Evolutionary conservation across 2,113 vertebrate genomes (phyloP), one percentile per base, ranked within the genome.

Genomic region (Xiphophorus maculatus): DNA sequence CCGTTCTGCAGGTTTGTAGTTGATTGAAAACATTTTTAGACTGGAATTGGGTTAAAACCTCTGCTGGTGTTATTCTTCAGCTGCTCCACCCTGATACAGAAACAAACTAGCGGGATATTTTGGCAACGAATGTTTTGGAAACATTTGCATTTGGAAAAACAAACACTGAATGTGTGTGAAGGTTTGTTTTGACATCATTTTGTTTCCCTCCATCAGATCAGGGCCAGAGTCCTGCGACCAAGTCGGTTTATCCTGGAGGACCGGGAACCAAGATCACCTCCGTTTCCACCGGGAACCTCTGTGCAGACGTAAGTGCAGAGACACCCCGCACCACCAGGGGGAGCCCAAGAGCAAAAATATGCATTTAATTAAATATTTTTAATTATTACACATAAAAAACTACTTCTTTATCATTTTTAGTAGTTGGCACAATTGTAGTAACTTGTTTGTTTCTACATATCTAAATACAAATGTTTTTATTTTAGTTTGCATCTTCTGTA

Each of bases 281-380:
- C 1, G 98, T 99, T 80, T 99, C 98, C 77, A 99, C 98, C 1
- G 98, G 98, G 69, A 99, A 99, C 92, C 96, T 99, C 79, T 99
- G 97, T 80, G 94, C 97, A 35, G 97, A 99, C 91, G 98, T 99
- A 82, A 93, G 98, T 95, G 87, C 35, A 37, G 10, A 37, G 35
- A 37, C 0, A 0, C 33, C 8, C 33, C 8, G 10, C 35, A 37
- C 35, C 35, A 37, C 35, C 2, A 37, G 35, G 35, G 33, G 35
- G 35, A 37, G 9, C 35, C 35, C 35, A 37, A 37, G 35, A 37
- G 35, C 35, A 37, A 37, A 35, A 10, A 35, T 1, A 35, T 35
- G 33, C 33, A 35, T 32, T 35, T 10, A 35, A 35, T 35, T 32
- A 32, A 5, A 32, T 32, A 28, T 35, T 37, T 37, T 37, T 10